Conservation (phyloP, 2,888 invertebrate species). For the Pomacea canaliculata region DNA sequence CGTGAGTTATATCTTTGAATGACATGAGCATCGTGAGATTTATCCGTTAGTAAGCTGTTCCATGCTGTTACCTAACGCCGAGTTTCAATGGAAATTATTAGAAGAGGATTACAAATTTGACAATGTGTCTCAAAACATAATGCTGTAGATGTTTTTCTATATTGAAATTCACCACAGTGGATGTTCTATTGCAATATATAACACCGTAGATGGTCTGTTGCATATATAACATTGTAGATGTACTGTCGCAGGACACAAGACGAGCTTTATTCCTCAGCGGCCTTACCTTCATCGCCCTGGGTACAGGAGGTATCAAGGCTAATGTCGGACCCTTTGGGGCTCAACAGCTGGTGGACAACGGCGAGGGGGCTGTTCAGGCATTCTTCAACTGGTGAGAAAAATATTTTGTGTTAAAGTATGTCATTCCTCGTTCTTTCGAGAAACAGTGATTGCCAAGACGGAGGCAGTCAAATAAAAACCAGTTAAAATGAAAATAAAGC, state of each 20-base stretch:
- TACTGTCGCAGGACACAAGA: slow-evolving; percentile 39
- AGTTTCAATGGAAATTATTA: too few species aligned
- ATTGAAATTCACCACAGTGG: too few species aligned
- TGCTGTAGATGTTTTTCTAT: too few species aligned
- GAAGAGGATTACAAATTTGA: too few species aligned
- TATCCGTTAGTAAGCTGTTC: not conserved
- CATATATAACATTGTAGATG: too few species aligned
- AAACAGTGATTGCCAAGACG: not conserved
- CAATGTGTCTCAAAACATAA: too few species aligned
- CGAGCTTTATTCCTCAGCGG: slow-evolving; percentile 51
- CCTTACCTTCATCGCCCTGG: slow-evolving; percentile 57
- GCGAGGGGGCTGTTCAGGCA: slow-evolving; percentile 58
- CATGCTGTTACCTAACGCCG: too few species aligned
- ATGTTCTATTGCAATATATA: too few species aligned
- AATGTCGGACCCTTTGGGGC: slow-evolving; percentile 67
- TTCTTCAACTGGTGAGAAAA: slow-evolving; percentile 62
- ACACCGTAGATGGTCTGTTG: too few species aligned
- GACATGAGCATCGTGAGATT: slow-evolving; percentile 46
- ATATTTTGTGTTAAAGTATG: not conserved
- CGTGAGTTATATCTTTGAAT: slow-evolving; percentile 37
- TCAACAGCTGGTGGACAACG: slow-evolving; percentile 57
- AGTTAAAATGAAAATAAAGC: not conserved
- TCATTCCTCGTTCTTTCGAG: not conserved
- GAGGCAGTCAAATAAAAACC: not conserved
- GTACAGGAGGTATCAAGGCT: slow-evolving; percentile 65